Base-by-base conservation (phyloP, 2,113 vertebrate genomes). In the Thunnus maccoyii region DNA sequence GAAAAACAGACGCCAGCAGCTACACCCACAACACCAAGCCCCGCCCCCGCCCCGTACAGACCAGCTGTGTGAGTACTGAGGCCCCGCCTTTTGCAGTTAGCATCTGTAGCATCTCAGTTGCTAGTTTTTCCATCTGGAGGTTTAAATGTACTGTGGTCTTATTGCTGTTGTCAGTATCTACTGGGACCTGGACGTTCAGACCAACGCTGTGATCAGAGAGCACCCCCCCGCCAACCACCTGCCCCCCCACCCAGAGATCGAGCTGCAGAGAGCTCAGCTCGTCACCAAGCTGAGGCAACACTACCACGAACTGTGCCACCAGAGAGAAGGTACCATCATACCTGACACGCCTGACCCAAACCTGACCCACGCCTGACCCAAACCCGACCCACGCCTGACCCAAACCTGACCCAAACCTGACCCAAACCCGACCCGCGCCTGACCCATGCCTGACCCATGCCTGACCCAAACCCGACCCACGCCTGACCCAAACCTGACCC, bases 101-200 rank as follows among this genome's bases (percentile, higher is more conserved):
- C 51, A 5, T 6, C 10, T 12, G 13, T 13, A 32, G 51, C 54
- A 22, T 22, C 22, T 22, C 22, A 22, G 22, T 22, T 22, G 22
- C 22, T 22, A 22, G 22, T 22, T 22, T 22, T 22, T 22, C 22
- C 22, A 22, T 1, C 22, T 22, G 22, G 22, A 22, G 22, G 22
- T 22, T 22, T 22, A 22, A 22, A 22, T 22, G 22, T 22, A 22
- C 22, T 22, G 22, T 22, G 22, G 22, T 22, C 22, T 22, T 22
- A 22, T 22, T 22, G 1, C 22, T 22, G 22, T 22, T 22, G 22
- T 22, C 22, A 22, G 22, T 22, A 22, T 22, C 22, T 92, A 99
- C 85, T 99, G 98, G 98, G 98, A 99, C 78, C 94, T 99, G 94
- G 98, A 99, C 27, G 91, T 99, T 69, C 98, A 97, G 93, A 99